Evolutionary conservation across 2,888 invertebrate species (phyloP).

Genomic region (Pollenia amentaria): DNA sequence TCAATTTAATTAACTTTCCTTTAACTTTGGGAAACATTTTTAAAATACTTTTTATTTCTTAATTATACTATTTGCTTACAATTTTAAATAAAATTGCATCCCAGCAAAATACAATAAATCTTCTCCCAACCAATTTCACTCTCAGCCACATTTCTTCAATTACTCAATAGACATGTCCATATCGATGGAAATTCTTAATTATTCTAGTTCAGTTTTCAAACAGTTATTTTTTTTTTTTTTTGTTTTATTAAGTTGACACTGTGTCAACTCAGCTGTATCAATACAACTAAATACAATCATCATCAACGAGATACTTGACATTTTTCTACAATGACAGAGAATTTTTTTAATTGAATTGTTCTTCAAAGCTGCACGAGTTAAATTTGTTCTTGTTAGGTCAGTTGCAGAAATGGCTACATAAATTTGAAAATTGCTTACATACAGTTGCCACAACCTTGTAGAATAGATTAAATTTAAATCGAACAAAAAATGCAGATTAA

Average conservation of each 20-base stretch:
- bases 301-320: slow-evolving; percentile 30
- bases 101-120: too few species aligned
- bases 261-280: slow-evolving; percentile 21
- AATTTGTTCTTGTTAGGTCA: slow-evolving; percentile 11
- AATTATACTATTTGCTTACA: background rate
- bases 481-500: background rate
- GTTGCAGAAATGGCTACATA: background rate
- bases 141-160: background rate
- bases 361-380: background rate
- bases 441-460: background rate
- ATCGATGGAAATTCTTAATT: background rate
- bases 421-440: background rate
- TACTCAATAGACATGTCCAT: background rate
- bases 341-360: slow-evolving; percentile 47
- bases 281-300: slow-evolving; percentile 22
- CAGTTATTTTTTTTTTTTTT: background rate
- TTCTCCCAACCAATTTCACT: too few species aligned
- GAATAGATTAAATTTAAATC: background rate
- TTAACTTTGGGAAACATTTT: slow-evolving; percentile 24
- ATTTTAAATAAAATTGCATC: background rate
- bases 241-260: slow-evolving; percentile 12
- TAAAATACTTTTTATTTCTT: slow-evolving; percentile 4
- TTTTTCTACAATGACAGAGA: background rate
- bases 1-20: background rate
- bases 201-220: background rate